Conservation (phyloP, 2,888 invertebrate species). For the Altica lythri region DNA sequence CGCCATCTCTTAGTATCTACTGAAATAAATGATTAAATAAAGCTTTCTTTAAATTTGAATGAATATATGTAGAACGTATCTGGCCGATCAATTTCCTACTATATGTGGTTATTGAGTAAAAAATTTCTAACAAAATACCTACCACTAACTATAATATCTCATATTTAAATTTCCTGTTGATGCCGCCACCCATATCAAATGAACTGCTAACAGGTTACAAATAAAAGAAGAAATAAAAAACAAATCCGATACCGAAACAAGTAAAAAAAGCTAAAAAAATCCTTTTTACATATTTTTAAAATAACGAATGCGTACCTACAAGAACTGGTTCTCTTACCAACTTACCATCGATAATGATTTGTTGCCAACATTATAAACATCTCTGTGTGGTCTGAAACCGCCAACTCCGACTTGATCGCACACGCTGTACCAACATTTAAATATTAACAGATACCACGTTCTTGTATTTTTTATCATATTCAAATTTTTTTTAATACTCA, state of each 20-base stretch:
- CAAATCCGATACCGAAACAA: constrained; percentile 11
- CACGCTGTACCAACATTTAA: constrained; percentile 45
- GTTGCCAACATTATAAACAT: constrained; percentile 42
- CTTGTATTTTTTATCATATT: no score
- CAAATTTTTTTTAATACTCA: no score
- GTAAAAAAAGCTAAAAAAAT: constrained; percentile 8
- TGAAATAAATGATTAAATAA: no score
- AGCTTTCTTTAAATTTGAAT: no score
- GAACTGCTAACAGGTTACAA: constrained; percentile 17
- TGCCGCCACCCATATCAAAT: constrained; percentile 20
- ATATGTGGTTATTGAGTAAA: no score
- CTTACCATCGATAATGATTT: constrained; percentile 48
- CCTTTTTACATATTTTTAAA: constrained; percentile 35
- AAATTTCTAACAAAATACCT: no score
- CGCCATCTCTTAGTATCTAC: no score
- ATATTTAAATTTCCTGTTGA: not conserved
- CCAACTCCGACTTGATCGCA: constrained; percentile 40
- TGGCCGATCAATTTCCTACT: no score
- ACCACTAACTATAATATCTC: no score
- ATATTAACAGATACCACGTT: constrained; percentile 43
- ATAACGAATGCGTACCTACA: constrained; percentile 33
- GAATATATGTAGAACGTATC: no score
- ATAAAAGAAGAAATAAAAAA: constrained; percentile 15
- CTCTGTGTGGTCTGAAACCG: constrained; percentile 47
- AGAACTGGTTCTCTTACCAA: constrained; percentile 41